phyloP scores from a whole-genome alignment of 2,888 invertebrate species.

The Cephus rjabovi region DNA sequence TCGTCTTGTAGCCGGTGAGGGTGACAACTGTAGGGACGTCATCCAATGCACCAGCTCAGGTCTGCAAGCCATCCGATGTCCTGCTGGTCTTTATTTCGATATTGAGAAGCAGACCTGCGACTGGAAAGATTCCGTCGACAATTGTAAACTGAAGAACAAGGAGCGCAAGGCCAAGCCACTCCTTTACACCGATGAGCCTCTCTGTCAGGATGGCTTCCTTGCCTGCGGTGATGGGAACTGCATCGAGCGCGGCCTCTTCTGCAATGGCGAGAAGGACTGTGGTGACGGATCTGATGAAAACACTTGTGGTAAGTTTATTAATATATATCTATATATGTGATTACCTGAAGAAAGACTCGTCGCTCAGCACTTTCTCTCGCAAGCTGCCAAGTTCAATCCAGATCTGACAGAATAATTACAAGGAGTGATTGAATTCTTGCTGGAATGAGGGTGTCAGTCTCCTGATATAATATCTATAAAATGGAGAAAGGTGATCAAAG shows the following conservation, averaged over 20 bases:
- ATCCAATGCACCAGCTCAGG: conserved; percentile 96
- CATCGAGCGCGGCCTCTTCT: conserved; percentile 90
- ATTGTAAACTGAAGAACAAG: conserved; percentile 90
- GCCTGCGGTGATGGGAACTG: conserved; percentile 90
- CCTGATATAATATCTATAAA: background rate
- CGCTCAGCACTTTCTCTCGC: background rate
- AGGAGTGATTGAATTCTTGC: background rate
- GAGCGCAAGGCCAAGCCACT: conserved; percentile 89
- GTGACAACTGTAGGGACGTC: conserved; percentile 93
- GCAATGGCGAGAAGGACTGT: conserved; percentile 93
- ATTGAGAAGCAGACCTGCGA: conserved; percentile 96
- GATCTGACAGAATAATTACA: background rate
- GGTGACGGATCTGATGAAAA: conserved; percentile 91
- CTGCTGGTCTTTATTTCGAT: conserved; percentile 92
- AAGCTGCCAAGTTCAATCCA: background rate
- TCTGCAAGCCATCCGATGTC: conserved; percentile 92
- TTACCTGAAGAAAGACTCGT: background rate
- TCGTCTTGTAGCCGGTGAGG: conserved; percentile 88
- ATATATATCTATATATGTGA: background rate
- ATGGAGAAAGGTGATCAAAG: background rate
- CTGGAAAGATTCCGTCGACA: conserved; percentile 94
- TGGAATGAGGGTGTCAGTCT: background rate
- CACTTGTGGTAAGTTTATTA: conserved; percentile 80
- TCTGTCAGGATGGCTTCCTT: conserved; percentile 87
- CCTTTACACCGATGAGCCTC: conserved; percentile 88